phyloP scores from a whole-genome alignment of 2,797 vertebrate species.

The Florisuga fusca region DNA sequence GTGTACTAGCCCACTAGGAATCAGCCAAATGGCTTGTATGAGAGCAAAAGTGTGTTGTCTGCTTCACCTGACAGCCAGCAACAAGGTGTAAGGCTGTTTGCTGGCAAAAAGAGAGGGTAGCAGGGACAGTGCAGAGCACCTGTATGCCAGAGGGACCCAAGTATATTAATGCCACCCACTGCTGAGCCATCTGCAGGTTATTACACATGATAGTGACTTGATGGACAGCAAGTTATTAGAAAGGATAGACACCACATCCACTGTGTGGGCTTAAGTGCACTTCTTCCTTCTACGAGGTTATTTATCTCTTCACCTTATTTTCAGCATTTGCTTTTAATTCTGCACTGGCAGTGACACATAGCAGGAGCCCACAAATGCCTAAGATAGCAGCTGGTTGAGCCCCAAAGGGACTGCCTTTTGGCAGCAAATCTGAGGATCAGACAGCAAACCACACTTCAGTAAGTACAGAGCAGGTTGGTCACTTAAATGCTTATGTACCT shows the following conservation, averaged over 20 bases:
- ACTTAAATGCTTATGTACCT: not conserved
- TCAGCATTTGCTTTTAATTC: conserved; percentile 55
- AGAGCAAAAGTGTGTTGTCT: fast-evolving
- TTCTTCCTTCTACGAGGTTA: conserved; percentile 29
- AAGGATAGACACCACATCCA: conserved; percentile 10
- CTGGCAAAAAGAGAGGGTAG: not conserved
- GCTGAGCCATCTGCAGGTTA: conserved; percentile 59
- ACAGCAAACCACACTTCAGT: not conserved
- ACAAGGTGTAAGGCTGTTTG: not conserved
- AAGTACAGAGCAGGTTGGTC: conserved; percentile 6
- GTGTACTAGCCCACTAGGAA: not conserved
- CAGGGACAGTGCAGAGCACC: not conserved
- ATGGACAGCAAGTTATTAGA: conserved; percentile 36
- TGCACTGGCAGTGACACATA: conserved; percentile 23
- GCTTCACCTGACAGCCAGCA: not conserved
- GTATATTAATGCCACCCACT: conserved; percentile 52
- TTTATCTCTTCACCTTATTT: conserved; percentile 14
- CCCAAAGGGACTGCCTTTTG: conserved; percentile 21
- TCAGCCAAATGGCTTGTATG: not conserved
- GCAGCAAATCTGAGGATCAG: not conserved
- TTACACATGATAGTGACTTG: not conserved
- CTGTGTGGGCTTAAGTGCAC: not conserved
- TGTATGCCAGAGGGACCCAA: not conserved
- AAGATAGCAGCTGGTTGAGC: conserved; percentile 25
- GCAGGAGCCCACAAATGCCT: conserved; percentile 22